Evolutionary conservation across 1,140 invertebrate species (phyloP), one percentile per base, ranked within the genome.

Genomic region (Paraescarpia echinospica): DNA sequence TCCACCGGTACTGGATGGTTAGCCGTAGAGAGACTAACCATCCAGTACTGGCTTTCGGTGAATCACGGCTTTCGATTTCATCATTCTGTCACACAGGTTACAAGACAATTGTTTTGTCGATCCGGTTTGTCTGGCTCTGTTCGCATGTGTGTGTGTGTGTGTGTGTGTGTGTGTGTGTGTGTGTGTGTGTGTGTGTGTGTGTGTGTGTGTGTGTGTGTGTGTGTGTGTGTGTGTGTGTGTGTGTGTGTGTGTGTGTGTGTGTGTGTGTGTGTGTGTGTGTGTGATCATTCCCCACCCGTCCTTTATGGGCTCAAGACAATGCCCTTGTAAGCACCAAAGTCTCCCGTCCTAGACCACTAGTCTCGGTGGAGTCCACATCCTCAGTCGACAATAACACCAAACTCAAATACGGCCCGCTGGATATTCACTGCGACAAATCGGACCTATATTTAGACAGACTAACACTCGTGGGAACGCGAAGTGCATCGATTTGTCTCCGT

Each of bases 121-220:
- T 41, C 41, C 41, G 41, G 89, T 89, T 33, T 89, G 89, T 89
- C 33, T 89, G 89, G 33, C 33, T 89, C 33, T 89, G 89, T 90
- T 48, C 91, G 35, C 89, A 89, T 34, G 77, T 77, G 89, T 93
- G 59, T 59, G 89, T 93, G 91, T 92, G 89, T 89, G n/a, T 51
- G 6, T 93, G 35, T 93, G 91, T 59, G 51, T 93, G 89, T 93
- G 93, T 93, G 91, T 92, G 92, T 31, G 89, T 92, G 59, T 93
- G 34, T 93, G 92, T 93, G 35, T 92, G 93, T 92, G 92, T 93
- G 59, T 93, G 92, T 93, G 51, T 92, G 92, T n/a, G 33, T 33
- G 48, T n/a, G 92, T n/a, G 90, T 34, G 33, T 34, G 33, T 34
- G 34, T 33, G 48, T 92, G 59, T 92, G 89, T 89, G 89, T 89